phyloP scores from a whole-genome alignment of 2,888 invertebrate species.

The Alcis repandata region DNA sequence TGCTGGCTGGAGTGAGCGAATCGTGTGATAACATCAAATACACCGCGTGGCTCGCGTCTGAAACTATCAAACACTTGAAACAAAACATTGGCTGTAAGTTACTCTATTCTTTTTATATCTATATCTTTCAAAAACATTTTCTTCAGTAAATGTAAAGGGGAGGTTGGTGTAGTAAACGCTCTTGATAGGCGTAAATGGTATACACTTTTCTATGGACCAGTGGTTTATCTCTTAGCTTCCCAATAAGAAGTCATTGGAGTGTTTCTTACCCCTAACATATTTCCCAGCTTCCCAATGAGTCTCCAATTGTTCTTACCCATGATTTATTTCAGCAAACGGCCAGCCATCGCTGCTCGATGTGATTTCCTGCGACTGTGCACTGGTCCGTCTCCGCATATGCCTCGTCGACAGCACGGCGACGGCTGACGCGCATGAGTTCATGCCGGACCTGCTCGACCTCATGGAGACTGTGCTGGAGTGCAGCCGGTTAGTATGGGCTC shows the following conservation, averaged over 20 bases:
- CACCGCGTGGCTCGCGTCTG: slow-evolving; percentile 80
- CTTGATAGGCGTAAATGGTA: no score
- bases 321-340: slow-evolving; percentile 64
- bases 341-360: slow-evolving; percentile 91
- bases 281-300: no score
- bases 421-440: slow-evolving; percentile 86
- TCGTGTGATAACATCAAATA: slow-evolving; percentile 87
- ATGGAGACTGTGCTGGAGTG: slow-evolving; percentile 89
- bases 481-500: slow-evolving; percentile 79
- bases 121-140: no score
- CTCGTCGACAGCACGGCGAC: slow-evolving; percentile 77
- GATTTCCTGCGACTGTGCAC: slow-evolving; percentile 91
- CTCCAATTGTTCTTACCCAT: not conserved
- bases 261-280: no score
- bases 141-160: no score
- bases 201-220: no score
- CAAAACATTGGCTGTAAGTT: slow-evolving; percentile 74
- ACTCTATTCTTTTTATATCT: not conserved
- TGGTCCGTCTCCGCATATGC: slow-evolving; percentile 91
- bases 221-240: no score
- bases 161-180: no score
- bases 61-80: slow-evolving; percentile 80
- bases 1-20: slow-evolving; percentile 90
- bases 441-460: slow-evolving; percentile 89
- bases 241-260: no score